Conservation (phyloP, 2,888 invertebrate genomes). For the Kryphioiulus occultus region DNA sequence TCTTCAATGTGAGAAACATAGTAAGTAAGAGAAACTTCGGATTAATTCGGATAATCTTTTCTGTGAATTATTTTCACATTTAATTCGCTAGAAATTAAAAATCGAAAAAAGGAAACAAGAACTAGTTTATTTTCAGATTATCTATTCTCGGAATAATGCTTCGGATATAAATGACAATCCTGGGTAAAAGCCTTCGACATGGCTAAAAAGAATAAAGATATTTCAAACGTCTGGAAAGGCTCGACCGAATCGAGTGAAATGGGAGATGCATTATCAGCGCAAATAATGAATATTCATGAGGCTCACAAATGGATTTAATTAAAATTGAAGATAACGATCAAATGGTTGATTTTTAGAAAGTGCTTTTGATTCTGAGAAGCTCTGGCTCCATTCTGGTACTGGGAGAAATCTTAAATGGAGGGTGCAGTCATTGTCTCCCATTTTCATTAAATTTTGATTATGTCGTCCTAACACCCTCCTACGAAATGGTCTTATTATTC, state of each 20-base stretch:
- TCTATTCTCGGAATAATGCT: too few relatives aligned
- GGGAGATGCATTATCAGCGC: neutral
- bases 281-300: neutral
- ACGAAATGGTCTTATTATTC: neutral
- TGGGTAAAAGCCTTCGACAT: too few relatives aligned
- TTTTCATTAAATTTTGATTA: neutral
- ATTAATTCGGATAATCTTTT: too few relatives aligned
- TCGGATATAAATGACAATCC: too few relatives aligned
- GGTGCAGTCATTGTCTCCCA: neutral
- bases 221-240: neutral
- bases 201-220: too few relatives aligned
- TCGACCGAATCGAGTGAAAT: neutral
- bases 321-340: neutral
- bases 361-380: neutral
- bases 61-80: too few relatives aligned
- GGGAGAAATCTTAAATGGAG: neutral
- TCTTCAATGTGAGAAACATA: too few relatives aligned
- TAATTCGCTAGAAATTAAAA: too few relatives aligned
- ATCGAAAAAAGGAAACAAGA: too few relatives aligned
- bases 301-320: neutral
- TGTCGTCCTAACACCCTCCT: neutral
- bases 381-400: neutral
- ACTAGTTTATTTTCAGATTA: too few relatives aligned
- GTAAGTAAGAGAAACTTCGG: too few relatives aligned
- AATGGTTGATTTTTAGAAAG: neutral